These are phyloP conservation scores for Zootoca vivipara DNA, from an alignment of 2,113 vertebrate genomes.

Conservation along the genomic window DNA sequence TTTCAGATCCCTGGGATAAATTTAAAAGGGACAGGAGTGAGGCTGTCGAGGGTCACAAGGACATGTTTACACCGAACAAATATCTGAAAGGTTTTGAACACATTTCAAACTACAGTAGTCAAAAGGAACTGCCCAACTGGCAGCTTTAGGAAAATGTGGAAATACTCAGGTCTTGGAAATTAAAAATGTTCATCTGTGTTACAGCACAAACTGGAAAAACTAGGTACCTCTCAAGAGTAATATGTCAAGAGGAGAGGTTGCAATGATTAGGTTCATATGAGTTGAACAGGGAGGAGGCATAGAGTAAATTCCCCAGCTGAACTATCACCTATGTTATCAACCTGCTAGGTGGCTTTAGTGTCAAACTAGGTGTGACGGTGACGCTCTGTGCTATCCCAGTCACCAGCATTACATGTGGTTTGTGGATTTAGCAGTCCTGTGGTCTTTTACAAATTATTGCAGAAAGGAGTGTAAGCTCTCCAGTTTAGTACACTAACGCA, in stretches of 20 bases:
- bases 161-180: neutral
- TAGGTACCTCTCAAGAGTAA: neutral
- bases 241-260: neutral
- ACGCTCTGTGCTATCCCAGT: too few relatives aligned
- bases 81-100: neutral
- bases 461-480: neutral
- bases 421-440: neutral
- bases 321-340: neutral
- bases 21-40: too few relatives aligned
- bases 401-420: neutral
- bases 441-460: neutral
- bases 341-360: neutral
- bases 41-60: too few relatives aligned
- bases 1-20: too few relatives aligned
- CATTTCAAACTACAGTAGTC: neutral
- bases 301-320: neutral
- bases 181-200: neutral
- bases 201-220: neutral
- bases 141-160: neutral
- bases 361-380: neutral
- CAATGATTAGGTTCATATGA: neutral
- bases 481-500: neutral
- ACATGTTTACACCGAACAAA: neutral
- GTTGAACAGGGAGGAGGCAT: neutral
- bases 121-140: neutral